Conservation (phyloP, 2,888 invertebrate species). For the Tipula vernalis region DNA sequence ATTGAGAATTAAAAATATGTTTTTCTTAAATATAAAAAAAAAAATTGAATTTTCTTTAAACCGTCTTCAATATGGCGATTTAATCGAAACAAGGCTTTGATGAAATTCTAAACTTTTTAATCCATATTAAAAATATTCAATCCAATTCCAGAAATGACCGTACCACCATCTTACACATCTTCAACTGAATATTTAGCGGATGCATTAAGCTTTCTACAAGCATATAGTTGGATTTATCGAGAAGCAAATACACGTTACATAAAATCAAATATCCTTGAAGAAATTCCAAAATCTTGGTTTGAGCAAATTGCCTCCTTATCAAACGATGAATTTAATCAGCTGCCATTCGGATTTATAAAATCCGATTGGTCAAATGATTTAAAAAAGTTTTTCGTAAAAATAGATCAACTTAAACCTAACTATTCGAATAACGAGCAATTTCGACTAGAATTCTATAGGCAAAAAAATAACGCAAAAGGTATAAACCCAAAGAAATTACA, state of each 20-base stretch:
- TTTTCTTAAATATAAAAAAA: not conserved
- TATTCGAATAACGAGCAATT: not conserved
- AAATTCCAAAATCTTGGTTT: slow-evolving; percentile 43
- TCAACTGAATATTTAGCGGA: slow-evolving; percentile 41
- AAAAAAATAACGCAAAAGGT: slow-evolving; percentile 23
- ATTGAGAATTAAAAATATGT: not conserved
- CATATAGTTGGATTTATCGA: slow-evolving; percentile 49
- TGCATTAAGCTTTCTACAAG: slow-evolving; percentile 42
- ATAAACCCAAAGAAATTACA: slow-evolving; percentile 54
- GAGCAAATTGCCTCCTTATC: slow-evolving; percentile 33
- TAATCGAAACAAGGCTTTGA: too few relatives aligned
- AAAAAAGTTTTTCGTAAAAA: slow-evolving; percentile 29
- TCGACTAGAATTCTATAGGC: slow-evolving; percentile 12
- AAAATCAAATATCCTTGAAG: slow-evolving; percentile 39
- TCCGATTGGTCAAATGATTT: slow-evolving; percentile 33
- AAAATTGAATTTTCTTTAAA: not conserved
- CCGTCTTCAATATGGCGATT: not conserved
- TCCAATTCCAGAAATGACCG: slow-evolving; percentile 25
- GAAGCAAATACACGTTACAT: slow-evolving; percentile 53
- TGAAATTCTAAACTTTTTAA: too few relatives aligned
- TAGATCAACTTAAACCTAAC: slow-evolving; percentile 21
- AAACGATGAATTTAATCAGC: slow-evolving; percentile 37
- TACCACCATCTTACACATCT: slow-evolving; percentile 25
- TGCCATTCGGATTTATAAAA: slow-evolving; percentile 30
- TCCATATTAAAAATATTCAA: too few relatives aligned